These are phyloP conservation scores for Amphimallon solstitiale DNA, from an alignment of 2,888 invertebrate genomes.

Conservation along the genomic window DNA sequence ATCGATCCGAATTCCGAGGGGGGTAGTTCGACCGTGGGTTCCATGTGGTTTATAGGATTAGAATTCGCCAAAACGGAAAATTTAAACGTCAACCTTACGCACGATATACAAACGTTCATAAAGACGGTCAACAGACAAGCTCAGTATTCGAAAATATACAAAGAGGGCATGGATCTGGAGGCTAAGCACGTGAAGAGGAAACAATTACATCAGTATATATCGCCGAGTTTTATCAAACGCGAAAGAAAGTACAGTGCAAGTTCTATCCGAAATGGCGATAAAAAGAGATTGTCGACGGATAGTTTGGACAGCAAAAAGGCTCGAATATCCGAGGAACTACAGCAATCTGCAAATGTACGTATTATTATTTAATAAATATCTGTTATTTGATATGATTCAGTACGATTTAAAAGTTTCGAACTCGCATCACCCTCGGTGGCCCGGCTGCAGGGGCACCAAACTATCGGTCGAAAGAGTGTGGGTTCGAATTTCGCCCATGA, in stretches of 20 bases:
- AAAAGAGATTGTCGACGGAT: constrained; percentile 50
- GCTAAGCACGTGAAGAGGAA: constrained; percentile 88
- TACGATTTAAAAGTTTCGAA: too few relatives aligned
- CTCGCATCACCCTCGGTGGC: too few relatives aligned
- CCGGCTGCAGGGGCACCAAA: too few relatives aligned
- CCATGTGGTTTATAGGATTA: constrained; percentile 98
- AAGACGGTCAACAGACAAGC: constrained; percentile 86
- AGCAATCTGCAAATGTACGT: constrained; percentile 37
- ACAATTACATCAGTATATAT: constrained; percentile 78
- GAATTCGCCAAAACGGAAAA: constrained; percentile 89
- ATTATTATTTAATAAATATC: neutral
- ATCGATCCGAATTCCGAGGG: constrained; percentile 62
- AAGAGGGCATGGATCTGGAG: constrained; percentile 83
- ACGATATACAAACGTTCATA: constrained; percentile 91
- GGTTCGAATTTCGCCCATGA: too few relatives aligned
- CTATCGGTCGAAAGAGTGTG: too few relatives aligned
- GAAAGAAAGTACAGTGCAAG: constrained; percentile 72
- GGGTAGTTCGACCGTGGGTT: constrained; percentile 73
- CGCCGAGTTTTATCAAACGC: constrained; percentile 74
- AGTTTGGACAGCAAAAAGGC: constrained; percentile 46
- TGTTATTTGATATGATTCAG: too few relatives aligned
- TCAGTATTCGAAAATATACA: constrained; percentile 73
- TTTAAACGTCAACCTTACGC: constrained; percentile 91
- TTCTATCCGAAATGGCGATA: constrained; percentile 46
- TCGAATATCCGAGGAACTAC: constrained; percentile 44